phyloP scores from a whole-genome alignment of 2,888 invertebrate genomes.

The Julus scanicus region DNA sequence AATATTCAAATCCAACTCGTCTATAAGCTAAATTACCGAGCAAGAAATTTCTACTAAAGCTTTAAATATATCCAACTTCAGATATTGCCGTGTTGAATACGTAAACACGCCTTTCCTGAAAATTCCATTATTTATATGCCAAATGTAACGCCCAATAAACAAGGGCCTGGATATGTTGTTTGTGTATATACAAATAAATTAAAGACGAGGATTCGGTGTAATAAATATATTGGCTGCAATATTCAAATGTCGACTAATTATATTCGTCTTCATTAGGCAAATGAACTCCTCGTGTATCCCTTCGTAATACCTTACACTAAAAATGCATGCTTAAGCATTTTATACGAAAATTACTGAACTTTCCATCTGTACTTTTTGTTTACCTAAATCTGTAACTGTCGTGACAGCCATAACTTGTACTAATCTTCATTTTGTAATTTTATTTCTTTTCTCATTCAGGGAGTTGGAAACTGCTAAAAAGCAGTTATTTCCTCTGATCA shows the following conservation, averaged over 20 bases:
- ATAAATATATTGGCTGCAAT: background rate
- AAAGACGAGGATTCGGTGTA: background rate
- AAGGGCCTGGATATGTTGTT: background rate
- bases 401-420: background rate
- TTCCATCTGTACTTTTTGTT: background rate
- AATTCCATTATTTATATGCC: background rate
- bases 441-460: too few species aligned
- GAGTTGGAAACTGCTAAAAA: too few species aligned
- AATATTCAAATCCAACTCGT: background rate
- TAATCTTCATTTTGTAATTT: background rate
- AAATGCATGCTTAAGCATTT: background rate
- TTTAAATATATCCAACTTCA: background rate
- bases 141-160: background rate
- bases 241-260: background rate
- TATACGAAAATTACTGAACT: background rate
- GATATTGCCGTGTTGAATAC: background rate
- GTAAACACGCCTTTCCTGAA: background rate
- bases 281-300: background rate
- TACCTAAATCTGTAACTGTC: background rate
- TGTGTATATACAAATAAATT: background rate
- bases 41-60: background rate
- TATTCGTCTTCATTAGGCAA: background rate
- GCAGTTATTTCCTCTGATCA: too few species aligned
- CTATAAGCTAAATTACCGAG: background rate
- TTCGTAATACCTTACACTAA: background rate